Evolutionary conservation across 2,888 invertebrate species (phyloP).

Genomic region (Machimus atricapillus): DNA sequence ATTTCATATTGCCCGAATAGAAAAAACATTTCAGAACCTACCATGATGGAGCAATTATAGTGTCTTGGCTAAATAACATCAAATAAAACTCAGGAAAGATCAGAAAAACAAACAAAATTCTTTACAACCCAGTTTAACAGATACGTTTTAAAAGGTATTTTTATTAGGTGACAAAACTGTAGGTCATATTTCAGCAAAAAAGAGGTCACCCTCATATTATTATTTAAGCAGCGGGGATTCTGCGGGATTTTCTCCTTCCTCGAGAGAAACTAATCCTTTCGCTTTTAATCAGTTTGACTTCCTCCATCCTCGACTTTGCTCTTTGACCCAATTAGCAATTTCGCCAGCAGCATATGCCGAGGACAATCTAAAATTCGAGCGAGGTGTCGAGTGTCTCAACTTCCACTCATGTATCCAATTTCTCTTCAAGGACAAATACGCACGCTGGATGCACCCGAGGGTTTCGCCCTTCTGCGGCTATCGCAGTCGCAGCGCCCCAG

Average conservation of each 20-base stretch:
- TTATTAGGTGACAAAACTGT: background rate
- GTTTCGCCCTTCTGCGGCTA: background rate
- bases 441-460: background rate
- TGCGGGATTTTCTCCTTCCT: background rate
- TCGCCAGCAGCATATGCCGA: background rate
- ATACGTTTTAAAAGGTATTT: no score
- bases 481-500: background rate
- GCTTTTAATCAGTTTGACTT: background rate
- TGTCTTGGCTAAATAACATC: no score
- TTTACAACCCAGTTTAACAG: no score
- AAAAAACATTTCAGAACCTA: no score
- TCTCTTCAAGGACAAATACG: background rate
- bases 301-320: background rate
- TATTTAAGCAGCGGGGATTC: background rate
- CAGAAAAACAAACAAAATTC: no score
- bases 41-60: no score
- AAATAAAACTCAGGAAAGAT: no score
- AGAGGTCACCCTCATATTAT: background rate
- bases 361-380: background rate
- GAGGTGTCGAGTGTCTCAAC: background rate
- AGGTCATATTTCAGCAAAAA: background rate
- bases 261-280: background rate
- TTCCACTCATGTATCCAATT: constrained; percentile 1
- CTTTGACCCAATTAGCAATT: background rate
- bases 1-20: no score